Conservation (phyloP, 1,140 invertebrate genomes). For the Meteorus sp. region DNA sequence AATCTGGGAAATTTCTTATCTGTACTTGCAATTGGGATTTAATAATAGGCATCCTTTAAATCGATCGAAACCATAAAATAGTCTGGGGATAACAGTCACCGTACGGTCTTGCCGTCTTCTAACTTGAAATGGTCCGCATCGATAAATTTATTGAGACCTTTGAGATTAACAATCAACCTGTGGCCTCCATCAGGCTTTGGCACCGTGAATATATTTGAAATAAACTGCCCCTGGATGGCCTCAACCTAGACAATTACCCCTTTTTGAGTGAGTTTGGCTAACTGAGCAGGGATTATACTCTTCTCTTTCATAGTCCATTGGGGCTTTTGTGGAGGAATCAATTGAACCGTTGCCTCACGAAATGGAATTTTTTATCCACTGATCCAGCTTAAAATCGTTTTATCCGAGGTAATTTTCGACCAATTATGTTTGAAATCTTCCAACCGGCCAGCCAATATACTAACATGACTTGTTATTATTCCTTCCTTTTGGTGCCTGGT, state of each 20-base stretch:
- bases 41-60: conserved; percentile 20
- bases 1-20: conserved; percentile 17
- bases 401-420: conserved; percentile 16
- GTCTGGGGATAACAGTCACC: neutral
- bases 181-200: conserved; percentile 9
- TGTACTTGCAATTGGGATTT: neutral
- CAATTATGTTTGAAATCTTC: neutral
- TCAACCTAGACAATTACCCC: neutral
- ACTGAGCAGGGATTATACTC: neutral
- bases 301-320: conserved; percentile 3
- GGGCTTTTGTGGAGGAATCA: neutral
- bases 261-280: conserved; percentile 1
- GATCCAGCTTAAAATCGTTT: conserved; percentile 18
- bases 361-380: conserved; percentile 13
- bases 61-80: conserved; percentile 13
- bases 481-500: neutral
- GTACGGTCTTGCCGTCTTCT: conserved; percentile 7
- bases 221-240: neutral
- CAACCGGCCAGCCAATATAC: conserved; percentile 7
- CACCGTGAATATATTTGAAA: conserved; percentile 17
- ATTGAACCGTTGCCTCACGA: neutral
- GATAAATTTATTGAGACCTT: conserved; percentile 13
- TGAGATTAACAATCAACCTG: conserved; percentile 15
- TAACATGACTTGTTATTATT: neutral
- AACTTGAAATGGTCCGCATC: conserved; percentile 10